Evolutionary conservation across 2,113 vertebrate species (phyloP), one percentile per base, ranked within the genome.

Genomic region (Phalacrocorax carbo): DNA sequence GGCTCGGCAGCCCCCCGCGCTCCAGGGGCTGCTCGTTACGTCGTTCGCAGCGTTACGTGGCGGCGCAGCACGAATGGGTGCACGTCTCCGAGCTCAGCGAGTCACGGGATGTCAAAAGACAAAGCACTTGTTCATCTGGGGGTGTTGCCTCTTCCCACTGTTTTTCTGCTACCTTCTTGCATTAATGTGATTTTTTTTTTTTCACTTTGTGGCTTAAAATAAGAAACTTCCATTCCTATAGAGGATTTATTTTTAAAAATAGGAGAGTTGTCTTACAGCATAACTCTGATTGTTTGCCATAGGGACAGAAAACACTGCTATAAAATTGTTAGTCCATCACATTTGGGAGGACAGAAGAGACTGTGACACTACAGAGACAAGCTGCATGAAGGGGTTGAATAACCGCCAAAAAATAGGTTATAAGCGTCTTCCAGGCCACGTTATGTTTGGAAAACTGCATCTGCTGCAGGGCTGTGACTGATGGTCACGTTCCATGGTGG

Each of bases 401-500:
- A 60, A 23, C 46, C n/a, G 40, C 62, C 11, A 29, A 48, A 81
- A 54, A 60, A 14, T 1, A 38, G 68, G 49, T 34, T 80, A 64
- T 2, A 55, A 25, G 14, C 25, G 3, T 52, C 58, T 88, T 69
- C 68, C 62, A 57, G 83, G 71, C 44, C 49, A 30, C 3, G 0
- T 4, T 16, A 9, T 2, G 26, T 34, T 36, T 68, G 58, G 48
- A 51, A 88, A 92, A n/a, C 27, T 15, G 48, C 36, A 15, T 40
- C 64, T 36, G 17, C 64, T 36, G 58, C 49, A 23, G 64, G 40
- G 30, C 54, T 81, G 40, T 9, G 23, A 15, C 51, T 18, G 69
- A 10, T 6, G 34, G 3, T 3, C 0, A 0, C 3, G 26, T 11
- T 27, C 70, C 64, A 20, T 1, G 0, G 29, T 0, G 1, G 52